Conservation (phyloP, 2,888 invertebrate species). For the Abrostola tripartita region DNA sequence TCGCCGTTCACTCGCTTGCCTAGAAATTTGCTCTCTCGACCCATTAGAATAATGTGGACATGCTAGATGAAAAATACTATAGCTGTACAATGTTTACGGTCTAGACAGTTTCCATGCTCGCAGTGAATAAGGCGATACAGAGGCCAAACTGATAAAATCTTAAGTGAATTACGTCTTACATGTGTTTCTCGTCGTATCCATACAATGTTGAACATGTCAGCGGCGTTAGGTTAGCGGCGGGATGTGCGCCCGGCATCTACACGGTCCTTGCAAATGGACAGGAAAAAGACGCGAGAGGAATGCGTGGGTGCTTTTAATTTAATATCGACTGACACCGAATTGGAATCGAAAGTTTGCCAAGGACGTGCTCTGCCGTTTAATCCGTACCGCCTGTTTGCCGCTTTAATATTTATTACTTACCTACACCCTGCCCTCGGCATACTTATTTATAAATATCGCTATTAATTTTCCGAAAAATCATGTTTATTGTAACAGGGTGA, state of each 20-base stretch:
- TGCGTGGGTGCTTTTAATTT: slow-evolving; percentile 88
- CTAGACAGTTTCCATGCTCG: slow-evolving; percentile 42
- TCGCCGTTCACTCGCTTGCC: slow-evolving; percentile 85
- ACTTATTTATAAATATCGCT: slow-evolving; percentile 68
- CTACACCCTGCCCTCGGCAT: slow-evolving; percentile 52
- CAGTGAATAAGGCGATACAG: slow-evolving; percentile 29
- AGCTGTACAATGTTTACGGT: slow-evolving; percentile 26
- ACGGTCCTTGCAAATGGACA: slow-evolving; percentile 88
- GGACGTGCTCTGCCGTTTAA: slow-evolving; percentile 83
- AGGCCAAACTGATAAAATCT: slow-evolving; percentile 45
- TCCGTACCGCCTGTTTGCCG: slow-evolving; percentile 70
- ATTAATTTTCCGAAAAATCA: slow-evolving; percentile 65
- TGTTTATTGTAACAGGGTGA: slow-evolving; percentile 26
- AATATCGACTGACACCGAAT: slow-evolving; percentile 88
- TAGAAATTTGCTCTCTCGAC: slow-evolving; percentile 78
- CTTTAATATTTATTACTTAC: slow-evolving; percentile 76
- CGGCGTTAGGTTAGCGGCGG: slow-evolving; percentile 74
- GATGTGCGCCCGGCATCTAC: slow-evolving; percentile 85
- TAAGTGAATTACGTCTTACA: slow-evolving; percentile 51
- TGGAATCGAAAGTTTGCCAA: slow-evolving; percentile 85
- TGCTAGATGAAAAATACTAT: slow-evolving; percentile 49
- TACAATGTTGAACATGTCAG: slow-evolving; percentile 59
- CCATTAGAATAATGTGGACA: slow-evolving; percentile 72
- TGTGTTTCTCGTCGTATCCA: slow-evolving; percentile 67
- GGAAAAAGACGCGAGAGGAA: slow-evolving; percentile 87